A percentile compares a stretch with the other conserved stretches of the same genome.
Evolutionary conservation across 2,888 invertebrate species (phyloP).

Genomic region (Rambutsinella grinnellia): DNA sequence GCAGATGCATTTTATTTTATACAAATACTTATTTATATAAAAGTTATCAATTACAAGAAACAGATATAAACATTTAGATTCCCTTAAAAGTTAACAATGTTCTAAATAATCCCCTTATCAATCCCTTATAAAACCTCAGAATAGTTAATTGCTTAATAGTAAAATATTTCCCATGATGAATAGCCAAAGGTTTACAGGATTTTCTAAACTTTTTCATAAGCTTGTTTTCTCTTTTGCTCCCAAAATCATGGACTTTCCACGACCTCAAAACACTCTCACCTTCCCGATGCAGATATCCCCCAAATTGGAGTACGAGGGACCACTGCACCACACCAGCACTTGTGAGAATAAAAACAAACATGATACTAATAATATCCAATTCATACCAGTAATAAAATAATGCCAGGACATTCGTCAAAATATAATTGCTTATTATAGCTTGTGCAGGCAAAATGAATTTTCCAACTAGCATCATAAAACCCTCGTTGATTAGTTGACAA

Average conservation of each 20-base stretch:
- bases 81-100: not conserved
- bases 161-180: not conserved
- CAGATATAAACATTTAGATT: too few relatives aligned
- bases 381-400: not conserved
- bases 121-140: not conserved
- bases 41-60: too few relatives aligned
- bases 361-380: not conserved
- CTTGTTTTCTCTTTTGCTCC: not conserved
- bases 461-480: not conserved
- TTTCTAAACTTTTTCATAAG: slow-evolving; percentile 2
- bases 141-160: not conserved
- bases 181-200: not conserved
- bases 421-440: not conserved
- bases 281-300: not conserved
- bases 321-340: not conserved
- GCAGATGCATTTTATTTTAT: too few relatives aligned
- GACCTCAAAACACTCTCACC: not conserved
- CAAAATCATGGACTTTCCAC: not conserved
- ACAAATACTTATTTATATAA: too few relatives aligned
- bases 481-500: not conserved
- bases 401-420: not conserved
- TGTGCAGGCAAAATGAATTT: not conserved
- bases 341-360: not conserved
- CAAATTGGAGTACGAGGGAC: not conserved
- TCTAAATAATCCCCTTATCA: not conserved